Evolutionary conservation across 2,888 invertebrate species (phyloP).

Genomic region (Hofmannophila pseudospretella): DNA sequence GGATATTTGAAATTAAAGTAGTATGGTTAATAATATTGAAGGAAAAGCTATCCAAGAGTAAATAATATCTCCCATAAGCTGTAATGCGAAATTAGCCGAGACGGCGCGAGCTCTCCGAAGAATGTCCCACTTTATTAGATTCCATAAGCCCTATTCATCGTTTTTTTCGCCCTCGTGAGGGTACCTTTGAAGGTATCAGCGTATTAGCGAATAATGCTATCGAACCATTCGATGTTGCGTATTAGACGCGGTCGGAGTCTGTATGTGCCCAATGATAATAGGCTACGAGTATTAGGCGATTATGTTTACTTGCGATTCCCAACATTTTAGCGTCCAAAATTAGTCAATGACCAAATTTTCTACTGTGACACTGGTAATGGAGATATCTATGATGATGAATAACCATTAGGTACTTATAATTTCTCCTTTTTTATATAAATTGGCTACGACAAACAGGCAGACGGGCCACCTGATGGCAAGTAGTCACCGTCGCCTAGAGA

Average conservation of each 20-base stretch:
- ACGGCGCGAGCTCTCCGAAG: constrained; percentile 43
- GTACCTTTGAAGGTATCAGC: constrained; percentile 59
- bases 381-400: no score
- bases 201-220: constrained; percentile 72
- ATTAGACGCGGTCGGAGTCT: constrained; percentile 51
- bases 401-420: no score
- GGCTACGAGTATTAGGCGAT: constrained; percentile 58
- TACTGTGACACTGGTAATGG: no score
- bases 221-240: constrained; percentile 60
- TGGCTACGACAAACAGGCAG: no score
- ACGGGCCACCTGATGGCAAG: no score
- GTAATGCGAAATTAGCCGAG: constrained; percentile 51
- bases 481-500: no score
- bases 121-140: constrained; percentile 73
- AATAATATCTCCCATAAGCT: constrained; percentile 22
- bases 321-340: constrained; percentile 30
- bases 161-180: constrained; percentile 60
- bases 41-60: constrained; percentile 8
- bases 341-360: no score
- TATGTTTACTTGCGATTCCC: constrained; percentile 33
- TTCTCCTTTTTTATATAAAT: no score
- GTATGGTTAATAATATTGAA: no score
- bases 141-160: constrained; percentile 71
- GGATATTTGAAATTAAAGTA: no score
- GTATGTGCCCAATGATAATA: constrained; percentile 67